These are phyloP conservation scores for Polyploca ridens DNA, from an alignment of 2,888 invertebrate genomes.

Conservation along the genomic window DNA sequence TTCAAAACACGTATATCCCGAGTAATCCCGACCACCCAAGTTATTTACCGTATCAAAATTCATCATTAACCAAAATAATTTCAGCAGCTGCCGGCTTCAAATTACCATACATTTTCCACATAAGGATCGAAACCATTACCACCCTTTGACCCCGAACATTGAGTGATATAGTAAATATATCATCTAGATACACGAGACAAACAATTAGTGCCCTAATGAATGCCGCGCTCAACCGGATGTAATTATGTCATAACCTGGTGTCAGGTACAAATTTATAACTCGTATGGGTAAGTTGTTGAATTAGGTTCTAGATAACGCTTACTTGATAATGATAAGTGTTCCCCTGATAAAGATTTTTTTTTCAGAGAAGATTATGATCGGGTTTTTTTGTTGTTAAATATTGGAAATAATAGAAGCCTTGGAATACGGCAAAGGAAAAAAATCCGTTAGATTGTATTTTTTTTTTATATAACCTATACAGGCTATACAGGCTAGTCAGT, in stretches of 20 bases:
- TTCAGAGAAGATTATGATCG: background rate
- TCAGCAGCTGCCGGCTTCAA: conserved; percentile 2
- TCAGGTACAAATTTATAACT: conserved; percentile 44
- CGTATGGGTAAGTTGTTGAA: conserved; percentile 62
- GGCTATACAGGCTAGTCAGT: too few species aligned
- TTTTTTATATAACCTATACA: too few species aligned
- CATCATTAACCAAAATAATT: conserved; percentile 10
- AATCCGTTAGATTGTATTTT: too few species aligned
- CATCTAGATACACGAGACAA: conserved; percentile 61
- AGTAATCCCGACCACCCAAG: conserved; percentile 12
- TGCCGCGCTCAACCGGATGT: conserved; percentile 48
- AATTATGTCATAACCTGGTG: conserved; percentile 53
- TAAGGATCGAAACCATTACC: background rate
- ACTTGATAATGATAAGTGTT: conserved; percentile 24
- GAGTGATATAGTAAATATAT: conserved; percentile 63
- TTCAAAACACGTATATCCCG: background rate
- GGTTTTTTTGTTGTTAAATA: too few species aligned
- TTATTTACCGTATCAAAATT: conserved; percentile 7
- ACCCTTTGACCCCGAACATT: conserved; percentile 47
- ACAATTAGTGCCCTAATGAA: conserved; percentile 50
- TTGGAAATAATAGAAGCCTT: too few species aligned
- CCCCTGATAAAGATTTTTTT: conserved; percentile 29
- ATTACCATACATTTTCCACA: background rate
- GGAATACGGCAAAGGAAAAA: too few species aligned
- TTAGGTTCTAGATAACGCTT: conserved; percentile 48